Evolutionary conservation across 2,113 vertebrate species (phyloP).

Genomic region (Taurulus bubalis): DNA sequence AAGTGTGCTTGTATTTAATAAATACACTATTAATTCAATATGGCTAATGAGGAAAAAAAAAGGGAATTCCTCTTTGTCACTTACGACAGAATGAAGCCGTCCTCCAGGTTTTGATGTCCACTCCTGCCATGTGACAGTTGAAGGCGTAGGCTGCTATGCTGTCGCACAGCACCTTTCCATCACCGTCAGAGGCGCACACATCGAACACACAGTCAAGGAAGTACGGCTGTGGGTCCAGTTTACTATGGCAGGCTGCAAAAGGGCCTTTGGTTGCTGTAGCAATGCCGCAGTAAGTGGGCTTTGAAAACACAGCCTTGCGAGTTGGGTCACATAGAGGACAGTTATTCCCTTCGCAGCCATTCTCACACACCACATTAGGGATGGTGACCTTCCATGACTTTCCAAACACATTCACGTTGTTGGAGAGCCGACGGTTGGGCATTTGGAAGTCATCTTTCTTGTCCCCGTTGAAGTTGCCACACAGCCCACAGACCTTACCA

Average conservation of each 20-base stretch:
- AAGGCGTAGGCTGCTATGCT: slow-evolving; percentile 78
- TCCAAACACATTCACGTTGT: slow-evolving; percentile 65
- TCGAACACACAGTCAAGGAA: slow-evolving; percentile 81
- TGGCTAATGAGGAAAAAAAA: not conserved
- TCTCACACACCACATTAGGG: slow-evolving; percentile 61
- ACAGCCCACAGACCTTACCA: slow-evolving; percentile 77
- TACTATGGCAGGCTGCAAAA: slow-evolving; percentile 75
- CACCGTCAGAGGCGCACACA: slow-evolving; percentile 74
- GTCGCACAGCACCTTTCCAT: slow-evolving; percentile 74
- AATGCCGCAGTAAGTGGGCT: slow-evolving; percentile 73
- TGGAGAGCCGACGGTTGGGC: slow-evolving; percentile 17
- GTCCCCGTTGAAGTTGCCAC: slow-evolving; percentile 80
- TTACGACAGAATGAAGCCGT: slow-evolving; percentile 81
- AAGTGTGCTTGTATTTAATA: not conserved
- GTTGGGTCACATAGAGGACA: slow-evolving; percentile 48
- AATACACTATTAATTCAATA: not conserved
- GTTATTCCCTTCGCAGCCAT: slow-evolving; percentile 65
- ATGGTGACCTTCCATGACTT: slow-evolving; percentile 74
- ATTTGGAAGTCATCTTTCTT: slow-evolving; percentile 70
- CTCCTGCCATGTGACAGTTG: slow-evolving; percentile 73
- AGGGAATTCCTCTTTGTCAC: slow-evolving; percentile 32
- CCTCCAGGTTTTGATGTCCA: slow-evolving; percentile 77
- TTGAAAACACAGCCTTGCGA: slow-evolving; percentile 68
- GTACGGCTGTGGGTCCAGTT: slow-evolving; percentile 73
- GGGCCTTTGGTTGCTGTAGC: slow-evolving; percentile 70